phyloP scores from a whole-genome alignment of 2,888 invertebrate genomes.

The Harpagoxenus sublaevis region DNA sequence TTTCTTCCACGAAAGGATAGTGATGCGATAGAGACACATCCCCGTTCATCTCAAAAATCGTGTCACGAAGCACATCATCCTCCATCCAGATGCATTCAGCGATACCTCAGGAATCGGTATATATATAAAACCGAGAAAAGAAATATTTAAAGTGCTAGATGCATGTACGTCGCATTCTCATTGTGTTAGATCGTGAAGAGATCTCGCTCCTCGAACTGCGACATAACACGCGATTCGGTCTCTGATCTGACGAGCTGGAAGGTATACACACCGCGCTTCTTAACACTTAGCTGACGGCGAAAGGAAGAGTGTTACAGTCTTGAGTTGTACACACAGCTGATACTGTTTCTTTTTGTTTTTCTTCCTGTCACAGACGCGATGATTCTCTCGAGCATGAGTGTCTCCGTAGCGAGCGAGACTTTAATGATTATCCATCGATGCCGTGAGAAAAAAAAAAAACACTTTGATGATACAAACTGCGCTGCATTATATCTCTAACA shows the following conservation, averaged over 20 bases:
- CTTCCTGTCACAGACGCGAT: not conserved
- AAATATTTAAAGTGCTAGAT: conserved; percentile 10
- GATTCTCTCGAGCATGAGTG: conserved; percentile 23
- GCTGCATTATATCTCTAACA: not conserved
- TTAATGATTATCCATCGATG: conserved; percentile 2
- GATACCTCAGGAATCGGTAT: not conserved
- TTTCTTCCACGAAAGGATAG: conserved; percentile 25
- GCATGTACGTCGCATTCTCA: conserved; percentile 34
- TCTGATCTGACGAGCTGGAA: not conserved
- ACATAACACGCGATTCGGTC: not conserved
- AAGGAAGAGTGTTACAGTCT: conserved; percentile 31
- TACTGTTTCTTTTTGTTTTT: not conserved
- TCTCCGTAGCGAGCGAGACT: not conserved
- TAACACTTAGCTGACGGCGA: not conserved
- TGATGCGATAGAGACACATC: conserved; percentile 37
- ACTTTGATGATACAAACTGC: not conserved
- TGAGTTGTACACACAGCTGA: conserved; percentile 22
- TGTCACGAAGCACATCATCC: conserved; percentile 42
- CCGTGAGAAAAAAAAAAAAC: not conserved
- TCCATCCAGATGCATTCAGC: conserved; percentile 15
- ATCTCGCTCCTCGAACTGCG: not conserved
- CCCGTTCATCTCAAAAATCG: conserved; percentile 25
- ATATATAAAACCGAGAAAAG: not conserved
- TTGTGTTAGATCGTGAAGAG: conserved; percentile 6
- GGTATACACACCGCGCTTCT: not conserved